Base-by-base conservation (phyloP, 2,797 vertebrate species). In the Lithobates pipiens region DNA sequence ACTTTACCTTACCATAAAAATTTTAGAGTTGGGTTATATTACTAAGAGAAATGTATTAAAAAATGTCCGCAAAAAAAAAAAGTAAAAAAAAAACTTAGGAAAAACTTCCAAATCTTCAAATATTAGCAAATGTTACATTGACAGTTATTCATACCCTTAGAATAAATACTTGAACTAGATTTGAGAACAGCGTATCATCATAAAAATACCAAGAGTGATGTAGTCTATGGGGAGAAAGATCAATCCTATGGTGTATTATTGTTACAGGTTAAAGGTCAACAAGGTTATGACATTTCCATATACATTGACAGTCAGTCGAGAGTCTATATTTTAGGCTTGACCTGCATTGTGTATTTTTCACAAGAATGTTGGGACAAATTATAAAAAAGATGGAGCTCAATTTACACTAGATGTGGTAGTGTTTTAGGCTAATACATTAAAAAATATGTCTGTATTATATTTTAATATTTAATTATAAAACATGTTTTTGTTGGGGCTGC, bases 121-220 rank as follows among this genome's bases (percentile, higher is more conserved):
- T 54, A 6, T 54, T 54, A 54, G 50, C 15, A 54, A 54, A 16
- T 54, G 3, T 54, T 54, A 16, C 23, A 61, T 23, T 61, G 21
- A 23, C 50, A 21, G 18, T 61, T 34, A 15, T 50, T 29, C 10
- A 13, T 23, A 25, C n/a, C 29, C 50, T 27, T 13, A 5, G 4
- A 44, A 32, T 11, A 80, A 32, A 54, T 7, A 54, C 16, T 5
- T 18, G 44, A 34, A 80, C 23, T 21, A 23, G 16, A 46, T 76
- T 34, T 46, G 34, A 0, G 1, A 3, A 50, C 88, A 46, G 4
- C 7, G 21, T 69, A 89, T 83, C 72, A 54, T 77, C 90, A 86
- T 78, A 89, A 92, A 92, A 93, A 88, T 87, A 89, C 77, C 76
- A 91, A 77, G 71, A 74, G 34, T 16, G n/a, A 88, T 83, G 79